phyloP scores from a whole-genome alignment of 2,888 invertebrate genomes.

The Idaea aversata region DNA sequence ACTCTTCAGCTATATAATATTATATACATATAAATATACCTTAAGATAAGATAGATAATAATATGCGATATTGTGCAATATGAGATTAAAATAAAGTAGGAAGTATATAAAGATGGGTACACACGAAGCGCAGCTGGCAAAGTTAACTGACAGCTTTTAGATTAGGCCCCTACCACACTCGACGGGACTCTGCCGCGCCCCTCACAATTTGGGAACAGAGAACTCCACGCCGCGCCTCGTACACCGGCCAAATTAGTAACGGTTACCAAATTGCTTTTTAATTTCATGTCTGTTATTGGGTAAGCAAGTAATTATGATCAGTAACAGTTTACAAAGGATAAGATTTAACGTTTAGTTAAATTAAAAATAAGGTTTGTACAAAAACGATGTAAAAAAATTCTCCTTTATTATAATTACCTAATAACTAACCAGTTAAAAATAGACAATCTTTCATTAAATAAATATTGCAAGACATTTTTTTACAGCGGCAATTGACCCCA shows the following conservation, averaged over 20 bases:
- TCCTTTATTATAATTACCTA: background rate
- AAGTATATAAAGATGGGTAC: conserved; percentile 51
- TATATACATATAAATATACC: no score
- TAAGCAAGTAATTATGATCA: conserved; percentile 36
- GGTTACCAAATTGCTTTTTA: conserved; percentile 79
- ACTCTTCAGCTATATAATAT: no score
- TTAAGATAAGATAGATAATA: background rate
- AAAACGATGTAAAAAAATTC: background rate
- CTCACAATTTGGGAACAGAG: conserved; percentile 73
- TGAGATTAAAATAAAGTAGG: background rate
- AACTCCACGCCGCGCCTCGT: conserved; percentile 54
- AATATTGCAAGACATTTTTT: background rate
- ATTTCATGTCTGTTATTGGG: conserved; percentile 70
- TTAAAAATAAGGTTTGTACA: background rate
- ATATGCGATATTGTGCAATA: background rate
- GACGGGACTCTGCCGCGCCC: conserved; percentile 46
- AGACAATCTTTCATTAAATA: background rate
- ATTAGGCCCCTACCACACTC: conserved; percentile 59
- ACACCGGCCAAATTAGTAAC: conserved; percentile 71
- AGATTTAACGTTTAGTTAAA: background rate
- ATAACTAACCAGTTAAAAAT: background rate
- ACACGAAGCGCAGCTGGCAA: conserved; percentile 68
- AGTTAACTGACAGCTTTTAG: conserved; percentile 77
- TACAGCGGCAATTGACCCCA: no score
- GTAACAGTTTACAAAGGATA: conserved; percentile 15